Percentiles rank a stretch among this genome's conserved stretches.
Conservation (phyloP, 64 coral and sea anemone species). For the Trachythela sp. region DNA sequence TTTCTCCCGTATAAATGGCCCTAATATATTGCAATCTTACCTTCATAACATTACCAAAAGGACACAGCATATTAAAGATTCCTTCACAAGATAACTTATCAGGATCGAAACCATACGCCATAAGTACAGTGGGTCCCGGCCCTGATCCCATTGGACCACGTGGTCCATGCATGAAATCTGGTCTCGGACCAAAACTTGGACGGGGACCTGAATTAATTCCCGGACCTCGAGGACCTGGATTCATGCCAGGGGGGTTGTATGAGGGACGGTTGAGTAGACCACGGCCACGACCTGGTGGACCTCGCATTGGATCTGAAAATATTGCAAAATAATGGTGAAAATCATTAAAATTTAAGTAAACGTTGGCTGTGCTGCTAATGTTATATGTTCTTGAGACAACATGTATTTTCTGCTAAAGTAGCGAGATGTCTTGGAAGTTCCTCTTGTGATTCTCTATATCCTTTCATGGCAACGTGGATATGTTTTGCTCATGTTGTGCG, state of each 20-base stretch:
- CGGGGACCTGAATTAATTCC: background rate
- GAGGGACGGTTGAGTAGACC: background rate
- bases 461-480: too few species aligned
- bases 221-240: background rate
- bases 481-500: too few species aligned
- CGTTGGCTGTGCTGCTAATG: too few species aligned
- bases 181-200: slow-evolving; percentile 1
- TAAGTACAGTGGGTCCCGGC: slow-evolving; percentile 61
- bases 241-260: background rate
- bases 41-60: slow-evolving; percentile 95
- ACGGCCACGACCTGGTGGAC: background rate
- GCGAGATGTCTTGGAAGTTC: background rate
- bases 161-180: slow-evolving; percentile 29
- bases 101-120: slow-evolving; percentile 84
- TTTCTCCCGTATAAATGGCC: too few species aligned
- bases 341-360: background rate
- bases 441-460: too few species aligned
- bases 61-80: slow-evolving; percentile 87
- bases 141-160: slow-evolving; percentile 32
- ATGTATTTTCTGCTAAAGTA: too few species aligned
- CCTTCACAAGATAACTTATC: slow-evolving; percentile 87
- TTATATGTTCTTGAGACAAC: too few species aligned
- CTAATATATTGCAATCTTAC: slow-evolving; percentile 30
- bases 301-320: background rate
- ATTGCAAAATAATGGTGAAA: background rate